Evolutionary conservation across 2,797 vertebrate genomes (phyloP), one percentile per base, ranked within the genome.

Genomic region (Hemibagrus guttatus): DNA sequence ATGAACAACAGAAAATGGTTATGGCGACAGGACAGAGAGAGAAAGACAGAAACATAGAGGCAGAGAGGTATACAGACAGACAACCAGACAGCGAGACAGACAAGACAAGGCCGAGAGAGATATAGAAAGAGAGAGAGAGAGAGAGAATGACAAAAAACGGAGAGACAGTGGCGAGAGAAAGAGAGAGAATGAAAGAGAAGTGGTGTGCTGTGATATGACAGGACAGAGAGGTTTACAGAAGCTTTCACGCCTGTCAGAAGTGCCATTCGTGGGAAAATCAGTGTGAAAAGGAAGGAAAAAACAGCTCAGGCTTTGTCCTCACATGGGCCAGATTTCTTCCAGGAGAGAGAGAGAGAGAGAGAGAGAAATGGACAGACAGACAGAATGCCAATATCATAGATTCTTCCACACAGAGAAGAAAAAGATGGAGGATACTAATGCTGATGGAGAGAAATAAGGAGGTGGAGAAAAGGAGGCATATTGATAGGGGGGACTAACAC

Each of bases 151-250:
- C 61, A 64, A 26, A 26, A 64, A n/a, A 2, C 63, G n/a, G 61
- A 68, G 17, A 39, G 16, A 71, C 16, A 19, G 46, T 42, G 8
- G 46, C 4, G 17, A 9, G 42, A 58, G 21, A 52, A 11, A 66
- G 81, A 79, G 17, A 19, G 42, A 91, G 91, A 89, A 90, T 90
- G 89, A 89, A 86, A 85, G 92, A 90, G 76, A 58, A 81, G 90
- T 90, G 87, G 69, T 89, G 92, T 92, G 90, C 93, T 94, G 90
- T 94, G 92, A 79, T 91, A 88, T 93, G 93, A 93, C 92, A 92
- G 90, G 74, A 69, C 86, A 13, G 81, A 90, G 90, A 90, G 81
- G 91, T 92, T 93, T 90, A 92, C 85, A 91, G 93, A 89, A 88
- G 89, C 87, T 94, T 95, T 93, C 87, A 92, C 61, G 76, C 86